These are phyloP conservation scores for Drosophila niveifrons DNA, from an alignment of 2,888 invertebrate genomes.

Conservation along the genomic window DNA sequence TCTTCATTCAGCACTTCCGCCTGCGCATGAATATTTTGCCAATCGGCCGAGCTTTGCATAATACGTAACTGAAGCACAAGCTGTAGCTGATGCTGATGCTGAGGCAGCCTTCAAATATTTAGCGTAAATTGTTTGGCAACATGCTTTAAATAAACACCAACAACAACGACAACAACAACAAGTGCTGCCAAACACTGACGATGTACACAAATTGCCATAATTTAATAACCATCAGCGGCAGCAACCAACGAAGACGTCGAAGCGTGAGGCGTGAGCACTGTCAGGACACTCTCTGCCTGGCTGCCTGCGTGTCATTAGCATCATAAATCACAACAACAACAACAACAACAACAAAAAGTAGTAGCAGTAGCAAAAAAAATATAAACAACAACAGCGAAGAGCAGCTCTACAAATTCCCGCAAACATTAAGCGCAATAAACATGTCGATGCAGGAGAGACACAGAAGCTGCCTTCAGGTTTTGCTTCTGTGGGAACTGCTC, in stretches of 20 bases:
- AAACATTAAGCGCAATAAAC: conserved; percentile 82
- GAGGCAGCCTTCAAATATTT: conserved; percentile 61
- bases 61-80: conserved; percentile 22
- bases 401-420: conserved; percentile 56
- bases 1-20: conserved; percentile 74
- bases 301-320: conserved; percentile 82
- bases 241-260: conserved; percentile 40
- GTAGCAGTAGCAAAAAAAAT: conserved; percentile 12
- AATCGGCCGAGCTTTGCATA: conserved; percentile 62
- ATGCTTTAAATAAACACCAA: conserved; percentile 77
- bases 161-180: conserved; percentile 8
- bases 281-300: conserved; percentile 30
- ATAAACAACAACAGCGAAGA: not conserved
- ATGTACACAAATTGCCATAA: conserved; percentile 80
- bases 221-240: conserved; percentile 80
- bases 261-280: conserved; percentile 26
- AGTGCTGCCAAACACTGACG: conserved; percentile 42
- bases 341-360: conserved; percentile 34
- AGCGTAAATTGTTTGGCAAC: conserved; percentile 75
- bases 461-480: conserved; percentile 7
- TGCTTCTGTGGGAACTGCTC: conserved; percentile 24
- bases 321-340: conserved; percentile 82
- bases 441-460: conserved; percentile 62
- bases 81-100: conserved; percentile 6
- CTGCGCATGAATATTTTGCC: conserved; percentile 62